phyloP scores from a whole-genome alignment of 2,113 vertebrate species.

The Sapajus apella region DNA sequence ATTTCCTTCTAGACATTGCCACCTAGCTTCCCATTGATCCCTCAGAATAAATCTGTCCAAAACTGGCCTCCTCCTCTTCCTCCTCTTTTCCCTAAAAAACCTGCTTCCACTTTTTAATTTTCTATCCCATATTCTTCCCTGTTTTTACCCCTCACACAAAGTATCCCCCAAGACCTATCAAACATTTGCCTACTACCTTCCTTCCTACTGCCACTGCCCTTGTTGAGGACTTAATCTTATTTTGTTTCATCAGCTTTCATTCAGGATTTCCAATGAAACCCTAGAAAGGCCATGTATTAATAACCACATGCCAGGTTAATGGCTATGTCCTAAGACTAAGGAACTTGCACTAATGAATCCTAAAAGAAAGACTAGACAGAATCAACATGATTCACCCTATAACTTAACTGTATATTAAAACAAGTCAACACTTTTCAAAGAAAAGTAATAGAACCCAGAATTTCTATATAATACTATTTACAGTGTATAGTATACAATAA shows the following conservation, averaged over 20 bases:
- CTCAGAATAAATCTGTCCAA: neutral
- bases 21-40: neutral
- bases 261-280: neutral
- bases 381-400: neutral
- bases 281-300: neutral
- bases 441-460: neutral
- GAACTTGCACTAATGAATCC: neutral
- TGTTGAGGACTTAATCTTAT: neutral
- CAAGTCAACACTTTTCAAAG: neutral
- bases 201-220: neutral
- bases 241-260: neutral
- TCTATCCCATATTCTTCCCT: neutral
- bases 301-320: neutral
- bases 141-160: neutral
- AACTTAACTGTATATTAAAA: neutral
- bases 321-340: neutral
- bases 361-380: neutral
- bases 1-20: neutral
- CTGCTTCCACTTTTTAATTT: neutral
- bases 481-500: neutral
- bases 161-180: neutral
- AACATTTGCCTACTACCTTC: neutral
- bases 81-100: neutral
- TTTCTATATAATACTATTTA: neutral
- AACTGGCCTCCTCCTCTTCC: neutral